These are phyloP conservation scores for Lysandra bellargus DNA, from an alignment of 2,888 invertebrate genomes.

Conservation along the genomic window DNA sequence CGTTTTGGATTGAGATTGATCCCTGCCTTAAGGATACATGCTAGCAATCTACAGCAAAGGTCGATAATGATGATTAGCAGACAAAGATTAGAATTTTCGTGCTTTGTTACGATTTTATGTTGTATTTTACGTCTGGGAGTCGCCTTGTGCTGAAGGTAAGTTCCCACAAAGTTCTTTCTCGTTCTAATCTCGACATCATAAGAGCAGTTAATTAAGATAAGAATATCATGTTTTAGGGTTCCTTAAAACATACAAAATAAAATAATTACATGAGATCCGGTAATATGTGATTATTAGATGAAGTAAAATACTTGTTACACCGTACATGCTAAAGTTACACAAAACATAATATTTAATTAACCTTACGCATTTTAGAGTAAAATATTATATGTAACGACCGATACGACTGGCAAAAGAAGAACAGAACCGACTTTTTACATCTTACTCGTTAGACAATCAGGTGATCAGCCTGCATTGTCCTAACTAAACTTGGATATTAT, in stretches of 20 bases:
- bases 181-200: not conserved
- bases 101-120: conserved; percentile 1
- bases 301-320: not conserved
- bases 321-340: not conserved
- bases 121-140: conserved; percentile 21
- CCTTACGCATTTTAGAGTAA: too few relatives aligned
- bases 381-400: too few relatives aligned
- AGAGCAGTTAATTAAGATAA: conserved; percentile 13
- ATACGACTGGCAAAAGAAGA: too few relatives aligned
- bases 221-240: conserved; percentile 5
- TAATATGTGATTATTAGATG: not conserved
- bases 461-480: too few relatives aligned
- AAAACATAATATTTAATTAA: too few relatives aligned
- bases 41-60: not conserved
- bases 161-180: conserved; percentile 15
- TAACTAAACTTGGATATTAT: too few relatives aligned
- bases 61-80: not conserved
- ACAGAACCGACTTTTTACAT: too few relatives aligned
- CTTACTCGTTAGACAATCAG: too few relatives aligned
- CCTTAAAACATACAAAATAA: not conserved
- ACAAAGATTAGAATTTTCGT: not conserved
- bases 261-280: not conserved
- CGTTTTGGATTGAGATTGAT: too few relatives aligned
- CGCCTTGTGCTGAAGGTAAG: conserved; percentile 22
- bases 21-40: not conserved